phyloP scores from a whole-genome alignment of 2,888 invertebrate genomes.

The Leptinotarsa haldemani region DNA sequence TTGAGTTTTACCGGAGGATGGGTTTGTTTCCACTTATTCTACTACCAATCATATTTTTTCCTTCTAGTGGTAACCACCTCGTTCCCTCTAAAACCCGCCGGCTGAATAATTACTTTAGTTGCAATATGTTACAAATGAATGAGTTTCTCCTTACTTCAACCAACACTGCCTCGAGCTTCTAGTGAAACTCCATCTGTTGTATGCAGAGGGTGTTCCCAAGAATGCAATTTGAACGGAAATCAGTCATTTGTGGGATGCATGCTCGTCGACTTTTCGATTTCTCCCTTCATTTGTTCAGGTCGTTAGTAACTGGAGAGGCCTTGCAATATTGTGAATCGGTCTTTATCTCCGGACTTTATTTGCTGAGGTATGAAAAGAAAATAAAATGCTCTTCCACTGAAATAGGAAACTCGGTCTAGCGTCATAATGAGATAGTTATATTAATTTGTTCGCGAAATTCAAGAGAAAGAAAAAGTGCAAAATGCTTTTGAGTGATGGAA shows the following conservation, averaged over 20 bases:
- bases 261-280: constrained; percentile 15
- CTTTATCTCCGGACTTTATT: background rate
- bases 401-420: constrained; percentile 3
- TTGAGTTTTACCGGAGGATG: no score
- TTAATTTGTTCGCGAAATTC: background rate
- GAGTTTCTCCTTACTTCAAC: background rate
- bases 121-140: background rate
- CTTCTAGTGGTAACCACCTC: background rate
- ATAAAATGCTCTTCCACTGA: background rate
- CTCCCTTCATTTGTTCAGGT: constrained; percentile 11
- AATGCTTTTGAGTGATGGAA: background rate
- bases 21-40: no score
- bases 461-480: background rate
- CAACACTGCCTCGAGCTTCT: background rate
- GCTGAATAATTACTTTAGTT: background rate
- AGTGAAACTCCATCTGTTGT: background rate
- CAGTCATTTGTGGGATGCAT: constrained; percentile 17
- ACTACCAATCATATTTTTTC: background rate
- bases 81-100: background rate
- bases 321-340: constrained; percentile 5
- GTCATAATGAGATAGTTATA: background rate
- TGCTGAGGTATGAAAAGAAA: background rate
- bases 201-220: background rate
- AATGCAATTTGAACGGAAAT: constrained; percentile 4
- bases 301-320: constrained; percentile 7